A percentile compares a stretch with the other conserved stretches of the same genome.
Conservation (phyloP, 2,113 vertebrate genomes). For the Cryptoleucopteryx plumbea region DNA sequence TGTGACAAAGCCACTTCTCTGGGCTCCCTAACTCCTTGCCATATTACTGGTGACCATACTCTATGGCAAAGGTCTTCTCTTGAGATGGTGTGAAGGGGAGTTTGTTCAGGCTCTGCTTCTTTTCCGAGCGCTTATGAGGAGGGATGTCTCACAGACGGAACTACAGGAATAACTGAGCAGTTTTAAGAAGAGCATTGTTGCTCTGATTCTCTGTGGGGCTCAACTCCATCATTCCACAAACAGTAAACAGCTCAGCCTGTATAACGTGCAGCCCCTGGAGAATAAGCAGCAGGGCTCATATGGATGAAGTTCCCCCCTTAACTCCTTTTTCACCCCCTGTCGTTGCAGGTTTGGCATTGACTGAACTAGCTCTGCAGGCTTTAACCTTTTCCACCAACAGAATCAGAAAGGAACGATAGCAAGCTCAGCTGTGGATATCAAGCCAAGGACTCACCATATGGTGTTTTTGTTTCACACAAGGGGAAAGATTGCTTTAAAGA, state of each 20-base stretch:
- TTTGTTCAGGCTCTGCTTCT: not conserved
- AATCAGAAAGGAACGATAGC: not conserved
- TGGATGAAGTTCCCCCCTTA: not conserved
- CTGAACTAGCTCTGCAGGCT: conserved; percentile 17
- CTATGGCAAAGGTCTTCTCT: not conserved
- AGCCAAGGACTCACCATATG: conserved; percentile 64
- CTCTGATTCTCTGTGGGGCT: not conserved
- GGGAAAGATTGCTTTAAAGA: conserved; percentile 32
- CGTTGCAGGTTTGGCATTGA: not conserved
- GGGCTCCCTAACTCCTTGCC: not conserved
- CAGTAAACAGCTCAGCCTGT: not conserved
- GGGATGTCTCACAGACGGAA: not conserved
- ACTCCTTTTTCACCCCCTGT: not conserved
- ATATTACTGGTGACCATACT: not conserved
- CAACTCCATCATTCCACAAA: not conserved
- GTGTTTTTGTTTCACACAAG: conserved; percentile 44
- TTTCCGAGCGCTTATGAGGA: not conserved
- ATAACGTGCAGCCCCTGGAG: not conserved
- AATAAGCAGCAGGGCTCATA: not conserved
- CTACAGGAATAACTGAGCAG: not conserved
- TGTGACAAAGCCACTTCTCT: not conserved
- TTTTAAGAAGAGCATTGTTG: not conserved
- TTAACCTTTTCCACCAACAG: conserved; percentile 37
- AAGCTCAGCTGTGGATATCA: not conserved
- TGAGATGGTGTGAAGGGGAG: not conserved